Base-by-base conservation (phyloP, 2,888 invertebrate species). In the Disparrhopalites patrizii region DNA sequence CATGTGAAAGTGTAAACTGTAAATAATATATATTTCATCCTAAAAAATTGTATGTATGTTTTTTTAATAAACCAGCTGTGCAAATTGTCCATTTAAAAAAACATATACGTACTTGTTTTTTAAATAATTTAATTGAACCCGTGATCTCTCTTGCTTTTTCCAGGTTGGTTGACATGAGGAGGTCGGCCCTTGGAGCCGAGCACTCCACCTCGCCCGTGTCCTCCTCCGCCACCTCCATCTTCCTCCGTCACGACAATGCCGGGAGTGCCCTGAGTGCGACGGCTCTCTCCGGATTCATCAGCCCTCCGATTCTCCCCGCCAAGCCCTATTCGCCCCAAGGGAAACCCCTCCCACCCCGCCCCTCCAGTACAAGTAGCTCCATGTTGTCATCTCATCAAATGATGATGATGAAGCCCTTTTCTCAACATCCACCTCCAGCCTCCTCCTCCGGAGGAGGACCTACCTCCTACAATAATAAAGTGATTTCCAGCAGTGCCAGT, bases 161-260 rank as follows among this genome's bases (percentile, higher is more conserved):
- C 60, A 73, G 73, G 54, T 60, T 73, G 47, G 73, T 73, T 66
- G 73, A 73, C 68, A 73, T 73, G 73, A 63, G 73, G 60, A 54
- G 73, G 43, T 67, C 71, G 18, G 70, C 68, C 25, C 69, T 73
- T 33, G 72, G 72, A 60, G 61, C 64, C 28, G 72, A 70, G 25
- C 60, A 66, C 30, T 54, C 64, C 27, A 51, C 61, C 1, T 51
- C 51, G 23, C 51, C 61, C 64, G 65, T 52, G 52, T 43, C 15
- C n/a, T n/a, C n/a, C n/a, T n/a, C n/a, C n/a, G n/a, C n/a, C n/a
- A n/a, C n/a, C n/a, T n/a, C n/a, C n/a, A n/a, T n/a, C n/a, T n/a
- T n/a, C n/a, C n/a, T n/a, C n/a, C n/a, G n/a, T n/a, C n/a, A n/a
- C n/a, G n/a, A n/a, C n/a, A n/a, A n/a, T n/a, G n/a, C n/a, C n/a